Evolutionary conservation across 2,888 invertebrate species (phyloP), one percentile per base, ranked within the genome.

Genomic region (Carcina quercana): DNA sequence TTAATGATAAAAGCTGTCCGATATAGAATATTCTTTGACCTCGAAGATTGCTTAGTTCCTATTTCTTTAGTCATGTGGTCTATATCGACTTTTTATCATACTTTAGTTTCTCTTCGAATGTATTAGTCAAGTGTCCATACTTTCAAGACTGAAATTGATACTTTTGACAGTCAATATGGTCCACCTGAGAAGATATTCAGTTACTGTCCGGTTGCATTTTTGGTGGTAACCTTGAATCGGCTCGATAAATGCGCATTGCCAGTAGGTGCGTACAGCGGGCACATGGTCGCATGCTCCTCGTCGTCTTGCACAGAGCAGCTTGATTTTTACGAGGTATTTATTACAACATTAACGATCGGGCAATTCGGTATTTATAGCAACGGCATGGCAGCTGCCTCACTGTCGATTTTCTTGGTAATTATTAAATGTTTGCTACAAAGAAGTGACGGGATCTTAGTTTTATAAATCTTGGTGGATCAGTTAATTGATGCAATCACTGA

Each of bases 301-400:
- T 53, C 50, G 45, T 53, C 50, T n/a, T n/a, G 53, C 49, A 48
- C 49, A 48, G 47, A 38, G 43, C 46, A 51, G 49, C 48, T 54
- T 53, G 53, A 58, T 55, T 56, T 59, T 60, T 53, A 57, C 51
- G 61, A 59, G 53, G 50, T 55, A 61, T 62, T 60, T 59, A 65
- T 59, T 61, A 51, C 56, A 45, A 44, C 46, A 48, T 40, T 47
- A 54, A 53, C 47, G 53, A 53, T 52, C 43, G 39, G 42, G 40
- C 43, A 47, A 50, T 59, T 52, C 47, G 43, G 44, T 59, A 61
- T 62, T 63, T 59, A 60, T 62, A 59, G 53, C 43, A 43, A 43
- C 20, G 8, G n/a, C 8, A 24, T 49, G 40, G 54, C 60, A 57
- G 59, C 53, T 59, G 60, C 51, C 50, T 50, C 44, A 41, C 42